A percentile compares a stretch with the other conserved stretches of the same genome.
Conservation (phyloP, 2,113 vertebrate genomes). For the Panthera tigris region DNA sequence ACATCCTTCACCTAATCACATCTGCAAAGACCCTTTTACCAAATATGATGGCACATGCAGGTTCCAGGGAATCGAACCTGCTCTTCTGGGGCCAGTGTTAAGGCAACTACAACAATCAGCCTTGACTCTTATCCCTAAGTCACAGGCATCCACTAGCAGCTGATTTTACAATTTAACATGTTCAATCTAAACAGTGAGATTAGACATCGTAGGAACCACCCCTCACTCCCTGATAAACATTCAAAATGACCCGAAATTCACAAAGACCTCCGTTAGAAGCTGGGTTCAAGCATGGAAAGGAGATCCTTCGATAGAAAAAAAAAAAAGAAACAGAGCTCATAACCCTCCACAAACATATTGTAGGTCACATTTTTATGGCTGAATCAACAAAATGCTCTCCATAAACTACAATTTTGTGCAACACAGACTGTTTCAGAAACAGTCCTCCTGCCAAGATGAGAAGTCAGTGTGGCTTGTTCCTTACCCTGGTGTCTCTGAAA, state of each 20-base stretch:
- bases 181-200: background rate
- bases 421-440: slow-evolving; percentile 12
- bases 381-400: background rate
- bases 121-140: background rate
- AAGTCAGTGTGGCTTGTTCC: background rate
- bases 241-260: background rate
- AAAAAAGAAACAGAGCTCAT: background rate
- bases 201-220: background rate
- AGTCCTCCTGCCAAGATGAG: background rate
- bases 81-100: background rate
- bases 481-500: slow-evolving; percentile 62
- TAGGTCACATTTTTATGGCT: background rate
- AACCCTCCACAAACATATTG: background rate
- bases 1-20: background rate
- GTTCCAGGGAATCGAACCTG: background rate
- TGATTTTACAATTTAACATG: background rate
- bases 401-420: background rate
- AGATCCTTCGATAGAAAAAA: background rate
- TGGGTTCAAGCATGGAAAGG: background rate
- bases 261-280: background rate
- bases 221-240: background rate
- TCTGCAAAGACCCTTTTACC: background rate
- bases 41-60: background rate
- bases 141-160: background rate
- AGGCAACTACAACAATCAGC: background rate